phyloP scores from a whole-genome alignment of 2,113 vertebrate genomes.

The Hipposideros armiger region DNA sequence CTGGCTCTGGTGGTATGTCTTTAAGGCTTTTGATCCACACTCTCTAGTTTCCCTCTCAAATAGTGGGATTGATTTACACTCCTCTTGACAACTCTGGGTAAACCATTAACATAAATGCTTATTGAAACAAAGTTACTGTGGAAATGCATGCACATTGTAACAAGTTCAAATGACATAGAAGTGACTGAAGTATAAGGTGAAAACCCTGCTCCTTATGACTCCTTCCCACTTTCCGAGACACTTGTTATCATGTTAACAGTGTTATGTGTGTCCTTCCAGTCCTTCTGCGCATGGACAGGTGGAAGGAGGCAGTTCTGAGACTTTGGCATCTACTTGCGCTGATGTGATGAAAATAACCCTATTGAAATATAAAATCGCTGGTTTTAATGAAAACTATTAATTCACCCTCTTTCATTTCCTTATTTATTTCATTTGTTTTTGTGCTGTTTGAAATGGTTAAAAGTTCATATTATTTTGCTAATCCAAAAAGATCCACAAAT shows the following conservation, averaged over 20 bases:
- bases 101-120: neutral
- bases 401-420: neutral
- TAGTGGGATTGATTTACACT: neutral
- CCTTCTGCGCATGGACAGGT: too few species aligned
- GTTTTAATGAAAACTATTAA: neutral
- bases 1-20: neutral
- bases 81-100: neutral
- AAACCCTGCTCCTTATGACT: neutral
- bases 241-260: neutral
- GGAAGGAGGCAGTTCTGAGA: neutral
- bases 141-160: neutral
- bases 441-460: neutral
- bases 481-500: neutral
- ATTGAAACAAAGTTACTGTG: neutral
- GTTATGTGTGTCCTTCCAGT: neutral
- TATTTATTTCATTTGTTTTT: neutral
- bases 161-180: neutral
- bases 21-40: neutral
- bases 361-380: neutral
- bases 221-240: neutral
- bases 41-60: neutral
- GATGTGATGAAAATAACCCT: neutral
- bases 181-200: neutral
- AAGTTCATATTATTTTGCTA: constrained; percentile 17
- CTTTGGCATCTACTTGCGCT: neutral